Percentiles rank a stretch among this genome's conserved stretches.
phyloP scores from a whole-genome alignment of 2,797 vertebrate genomes.

The Alouatta caraya region DNA sequence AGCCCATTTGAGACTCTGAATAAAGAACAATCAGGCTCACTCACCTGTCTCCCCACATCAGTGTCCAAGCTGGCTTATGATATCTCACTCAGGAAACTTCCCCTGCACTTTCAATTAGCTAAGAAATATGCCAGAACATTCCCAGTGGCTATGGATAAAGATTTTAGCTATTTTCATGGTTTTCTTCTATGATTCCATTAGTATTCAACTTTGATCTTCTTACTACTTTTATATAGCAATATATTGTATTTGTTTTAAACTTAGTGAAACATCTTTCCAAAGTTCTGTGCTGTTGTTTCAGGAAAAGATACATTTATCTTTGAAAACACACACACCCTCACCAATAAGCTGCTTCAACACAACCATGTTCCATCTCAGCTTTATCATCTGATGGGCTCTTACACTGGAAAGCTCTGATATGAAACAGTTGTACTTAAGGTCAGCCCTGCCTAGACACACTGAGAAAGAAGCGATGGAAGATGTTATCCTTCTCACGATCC shows the following conservation, averaged over 20 bases:
- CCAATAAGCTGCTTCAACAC: neutral
- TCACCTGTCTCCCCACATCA: neutral
- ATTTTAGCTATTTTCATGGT: neutral
- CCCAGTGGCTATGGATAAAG: neutral
- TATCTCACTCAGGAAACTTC: neutral
- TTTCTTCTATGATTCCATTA: neutral
- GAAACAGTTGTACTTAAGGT: neutral
- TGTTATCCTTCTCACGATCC: neutral
- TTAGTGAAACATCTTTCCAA: neutral
- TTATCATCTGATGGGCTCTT: neutral
- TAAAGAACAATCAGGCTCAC: neutral
- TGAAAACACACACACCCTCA: neutral
- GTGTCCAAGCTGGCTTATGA: neutral
- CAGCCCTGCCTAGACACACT: neutral
- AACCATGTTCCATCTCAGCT: fast-evolving
- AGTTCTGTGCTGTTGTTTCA: neutral
- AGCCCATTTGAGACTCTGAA: neutral
- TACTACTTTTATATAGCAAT: neutral
- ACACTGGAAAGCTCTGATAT: neutral
- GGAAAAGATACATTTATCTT: neutral
- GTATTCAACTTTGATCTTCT: neutral
- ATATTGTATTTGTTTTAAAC: neutral
- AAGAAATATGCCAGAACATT: neutral
- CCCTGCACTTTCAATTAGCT: neutral
- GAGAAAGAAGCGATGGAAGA: neutral